Base-by-base conservation (phyloP, 2,797 vertebrate species). In the Acanthopagrus latus region DNA sequence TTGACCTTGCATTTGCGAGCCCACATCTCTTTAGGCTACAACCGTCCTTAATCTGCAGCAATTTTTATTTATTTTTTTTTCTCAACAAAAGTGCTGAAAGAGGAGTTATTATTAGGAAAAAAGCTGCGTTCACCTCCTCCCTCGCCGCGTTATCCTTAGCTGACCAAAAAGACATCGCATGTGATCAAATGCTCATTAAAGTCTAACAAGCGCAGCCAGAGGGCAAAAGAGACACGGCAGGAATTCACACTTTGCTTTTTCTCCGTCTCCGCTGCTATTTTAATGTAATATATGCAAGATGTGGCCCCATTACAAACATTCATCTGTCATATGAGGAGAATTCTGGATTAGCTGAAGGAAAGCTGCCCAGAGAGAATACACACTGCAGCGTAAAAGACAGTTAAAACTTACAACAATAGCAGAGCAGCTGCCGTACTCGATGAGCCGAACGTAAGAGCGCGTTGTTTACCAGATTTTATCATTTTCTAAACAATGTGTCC, bases 131-230 rank as follows among this genome's bases (percentile, higher is more conserved):
- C 82, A 78, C 76, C 70, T 81, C 74, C 80, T 46, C 76, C 29
- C 20, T 57, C 56, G 13, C 21, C 52, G 21, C 2, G 46, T 69
- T 81, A 56, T 74, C 64, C 63, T 77, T 13, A 47, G 51, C 66
- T 76, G 72, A 78, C 67, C 76, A 78, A 69, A 79, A 66, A 79
- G 63, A 78, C 76, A 25, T 68, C 68, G 48, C 62, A 68, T 27
- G 54, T 58, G 48, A 88, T 78, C 68, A 71, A 82, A 74, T 29
- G 46, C 66, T 87, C 82, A 82, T 91, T 90, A 90, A 76, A 84
- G 29, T 21, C 85, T 74, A 84, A 83, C 72, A 57, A 80, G 82
- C 44, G 7, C 59, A 80, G 73, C 80, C 63, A 64, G 56, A 64
- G 80, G 80, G 66, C 41, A 79, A 75, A 65, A 50, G 46, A 62